These are phyloP conservation scores for Nesogale talazaci DNA, from an alignment of 2,113 vertebrate genomes.

Conservation along the genomic window DNA sequence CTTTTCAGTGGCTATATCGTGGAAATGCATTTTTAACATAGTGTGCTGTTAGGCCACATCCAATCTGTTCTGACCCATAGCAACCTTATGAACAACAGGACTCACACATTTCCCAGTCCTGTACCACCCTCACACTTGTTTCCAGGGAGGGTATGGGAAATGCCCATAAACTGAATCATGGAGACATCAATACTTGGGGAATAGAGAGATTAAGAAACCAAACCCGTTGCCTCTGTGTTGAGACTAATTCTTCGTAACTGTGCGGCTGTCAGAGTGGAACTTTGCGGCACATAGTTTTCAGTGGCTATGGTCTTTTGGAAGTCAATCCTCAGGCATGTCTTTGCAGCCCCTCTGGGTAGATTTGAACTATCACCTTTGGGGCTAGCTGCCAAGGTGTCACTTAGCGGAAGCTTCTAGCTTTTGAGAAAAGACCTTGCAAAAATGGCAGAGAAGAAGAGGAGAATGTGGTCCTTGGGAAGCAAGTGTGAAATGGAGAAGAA, in stretches of 20 bases:
- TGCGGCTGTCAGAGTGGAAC: neutral
- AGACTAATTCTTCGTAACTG: neutral
- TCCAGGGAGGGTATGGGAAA: neutral
- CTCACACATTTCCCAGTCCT: too few species aligned
- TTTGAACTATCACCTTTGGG: neutral
- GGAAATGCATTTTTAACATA: neutral
- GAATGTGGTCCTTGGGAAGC: neutral
- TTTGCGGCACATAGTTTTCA: neutral
- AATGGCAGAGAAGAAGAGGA: neutral
- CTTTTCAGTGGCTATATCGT: neutral
- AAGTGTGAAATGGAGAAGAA: neutral
- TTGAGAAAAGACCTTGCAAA: neutral
- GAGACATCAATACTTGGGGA: neutral
- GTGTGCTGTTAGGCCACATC: neutral
- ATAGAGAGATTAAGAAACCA: neutral
- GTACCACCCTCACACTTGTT: neutral
- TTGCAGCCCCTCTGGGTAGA: neutral
- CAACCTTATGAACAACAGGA: too few species aligned
- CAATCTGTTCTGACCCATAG: too few species aligned
- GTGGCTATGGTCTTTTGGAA: neutral
- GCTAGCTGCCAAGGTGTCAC: neutral
- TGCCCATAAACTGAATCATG: neutral
- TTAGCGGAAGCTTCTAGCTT: neutral
- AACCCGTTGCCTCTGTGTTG: neutral
- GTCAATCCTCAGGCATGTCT: neutral